Percentiles rank a stretch among this genome's conserved stretches.
Evolutionary conservation across 1,140 invertebrate species (phyloP).

Genomic region (Drosophila sp.): DNA sequence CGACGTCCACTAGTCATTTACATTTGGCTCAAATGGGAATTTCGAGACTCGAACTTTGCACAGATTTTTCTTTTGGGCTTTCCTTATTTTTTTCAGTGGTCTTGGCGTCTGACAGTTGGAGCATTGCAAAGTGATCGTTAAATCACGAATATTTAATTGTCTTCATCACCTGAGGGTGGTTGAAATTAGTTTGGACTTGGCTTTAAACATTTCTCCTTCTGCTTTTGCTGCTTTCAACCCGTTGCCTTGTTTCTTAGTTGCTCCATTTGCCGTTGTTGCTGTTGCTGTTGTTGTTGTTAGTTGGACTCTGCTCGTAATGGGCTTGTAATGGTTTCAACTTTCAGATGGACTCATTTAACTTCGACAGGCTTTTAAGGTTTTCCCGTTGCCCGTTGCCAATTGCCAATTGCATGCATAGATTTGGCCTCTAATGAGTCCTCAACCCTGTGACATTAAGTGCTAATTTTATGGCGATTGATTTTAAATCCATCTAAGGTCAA

Average conservation of each 20-base stretch:
- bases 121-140: conserved; percentile 85
- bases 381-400: conserved; percentile 59
- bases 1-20: conserved; percentile 70
- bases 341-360: conserved; percentile 63
- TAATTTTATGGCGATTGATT: conserved; percentile 68
- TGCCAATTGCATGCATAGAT: conserved; percentile 77
- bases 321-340: conserved; percentile 70
- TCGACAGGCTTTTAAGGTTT: conserved; percentile 32
- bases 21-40: conserved; percentile 70
- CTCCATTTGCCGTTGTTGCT: conserved; percentile 34
- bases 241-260: conserved; percentile 27
- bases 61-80: conserved; percentile 7
- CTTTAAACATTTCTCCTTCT: conserved; percentile 72
- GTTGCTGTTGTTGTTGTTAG: conserved; percentile 10
- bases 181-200: conserved; percentile 82
- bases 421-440: conserved; percentile 67
- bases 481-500: conserved; percentile 58
- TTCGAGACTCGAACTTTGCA: conserved; percentile 37
- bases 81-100: conserved; percentile 15
- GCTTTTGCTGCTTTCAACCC: too few species aligned
- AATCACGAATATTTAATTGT: conserved; percentile 85
- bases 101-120: conserved; percentile 72
- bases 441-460: conserved; percentile 60
- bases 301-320: conserved; percentile 59
- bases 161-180: conserved; percentile 84